A percentile compares a stretch with the other conserved stretches of the same genome.
These are phyloP conservation scores for Xylocopa sonorina DNA, from an alignment of 1,140 invertebrate genomes.

Conservation along the genomic window DNA sequence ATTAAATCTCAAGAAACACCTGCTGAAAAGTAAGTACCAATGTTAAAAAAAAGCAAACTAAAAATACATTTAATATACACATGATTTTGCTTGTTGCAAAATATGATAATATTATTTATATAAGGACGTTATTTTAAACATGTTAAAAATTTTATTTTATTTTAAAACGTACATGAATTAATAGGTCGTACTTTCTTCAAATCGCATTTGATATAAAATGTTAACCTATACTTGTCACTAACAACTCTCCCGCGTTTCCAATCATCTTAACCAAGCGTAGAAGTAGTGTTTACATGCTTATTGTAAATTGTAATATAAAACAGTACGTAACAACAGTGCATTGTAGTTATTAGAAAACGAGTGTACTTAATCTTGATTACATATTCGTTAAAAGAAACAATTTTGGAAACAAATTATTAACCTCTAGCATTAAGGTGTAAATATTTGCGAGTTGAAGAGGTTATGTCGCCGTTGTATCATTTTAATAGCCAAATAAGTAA, in stretches of 20 bases:
- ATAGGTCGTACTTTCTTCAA: neutral
- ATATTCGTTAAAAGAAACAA: neutral
- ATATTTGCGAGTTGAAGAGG: constrained; percentile 19
- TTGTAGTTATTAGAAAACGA: neutral
- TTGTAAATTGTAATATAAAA: neutral
- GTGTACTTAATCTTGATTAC: neutral
- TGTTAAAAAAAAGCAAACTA: neutral
- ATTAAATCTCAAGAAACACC: neutral
- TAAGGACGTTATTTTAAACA: neutral
- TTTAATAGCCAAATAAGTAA: neutral
- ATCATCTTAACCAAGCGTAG: neutral
- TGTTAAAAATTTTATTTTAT: neutral
- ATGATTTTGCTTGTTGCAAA: neutral
- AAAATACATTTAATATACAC: neutral
- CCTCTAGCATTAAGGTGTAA: neutral
- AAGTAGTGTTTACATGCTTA: neutral
- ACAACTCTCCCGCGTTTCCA: neutral
- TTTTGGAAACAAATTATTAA: constrained; percentile 4
- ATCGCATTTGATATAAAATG: neutral
- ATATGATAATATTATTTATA: neutral
- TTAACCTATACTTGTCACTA: constrained; percentile 20
- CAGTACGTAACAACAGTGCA: neutral
- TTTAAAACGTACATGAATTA: too few relatives aligned
- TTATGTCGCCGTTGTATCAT: constrained; percentile 15
- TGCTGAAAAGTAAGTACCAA: constrained; percentile 13